These are phyloP conservation scores for Andrena cerasifolii DNA, from an alignment of 1,140 invertebrate species.

Conservation along the genomic window DNA sequence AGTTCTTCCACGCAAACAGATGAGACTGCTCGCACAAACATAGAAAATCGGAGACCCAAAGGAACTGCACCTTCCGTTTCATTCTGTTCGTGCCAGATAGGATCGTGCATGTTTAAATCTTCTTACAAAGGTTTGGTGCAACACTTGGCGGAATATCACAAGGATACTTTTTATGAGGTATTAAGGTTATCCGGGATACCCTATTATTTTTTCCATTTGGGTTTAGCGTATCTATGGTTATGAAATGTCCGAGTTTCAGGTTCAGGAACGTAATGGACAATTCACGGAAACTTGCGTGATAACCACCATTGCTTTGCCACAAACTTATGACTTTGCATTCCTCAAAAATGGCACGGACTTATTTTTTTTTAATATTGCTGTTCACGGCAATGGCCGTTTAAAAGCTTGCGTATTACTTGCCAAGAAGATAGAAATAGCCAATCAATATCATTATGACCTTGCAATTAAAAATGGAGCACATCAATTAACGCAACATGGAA, in stretches of 20 bases:
- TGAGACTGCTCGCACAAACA: background rate
- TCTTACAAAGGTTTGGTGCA: slow-evolving; percentile 62
- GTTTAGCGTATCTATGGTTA: background rate
- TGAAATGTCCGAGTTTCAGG: slow-evolving; percentile 11
- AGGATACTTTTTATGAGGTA: slow-evolving; percentile 57
- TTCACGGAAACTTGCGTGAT: slow-evolving; percentile 54
- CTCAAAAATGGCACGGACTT: slow-evolving; percentile 67
- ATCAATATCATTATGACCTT: background rate
- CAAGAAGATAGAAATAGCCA: background rate
- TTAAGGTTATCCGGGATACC: background rate
- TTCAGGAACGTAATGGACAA: slow-evolving; percentile 1
- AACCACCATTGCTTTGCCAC: slow-evolving; percentile 19
- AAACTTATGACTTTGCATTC: slow-evolving; percentile 60
- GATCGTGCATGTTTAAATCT: slow-evolving; percentile 48
- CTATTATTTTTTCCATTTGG: background rate
- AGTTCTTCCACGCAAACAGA: slow-evolving; percentile 27
- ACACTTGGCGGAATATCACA: slow-evolving; percentile 66
- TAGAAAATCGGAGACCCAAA: background rate
- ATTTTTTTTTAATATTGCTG: slow-evolving; percentile 68
- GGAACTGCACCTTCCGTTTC: background rate
- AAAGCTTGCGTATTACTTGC: slow-evolving; percentile 64
- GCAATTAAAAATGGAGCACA: no score
- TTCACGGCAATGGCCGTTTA: slow-evolving; percentile 56
- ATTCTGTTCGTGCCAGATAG: slow-evolving; percentile 68
- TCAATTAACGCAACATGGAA: no score